Evolutionary conservation across 2,113 vertebrate species (phyloP).

Genomic region (Coregonus clupeaformis): DNA sequence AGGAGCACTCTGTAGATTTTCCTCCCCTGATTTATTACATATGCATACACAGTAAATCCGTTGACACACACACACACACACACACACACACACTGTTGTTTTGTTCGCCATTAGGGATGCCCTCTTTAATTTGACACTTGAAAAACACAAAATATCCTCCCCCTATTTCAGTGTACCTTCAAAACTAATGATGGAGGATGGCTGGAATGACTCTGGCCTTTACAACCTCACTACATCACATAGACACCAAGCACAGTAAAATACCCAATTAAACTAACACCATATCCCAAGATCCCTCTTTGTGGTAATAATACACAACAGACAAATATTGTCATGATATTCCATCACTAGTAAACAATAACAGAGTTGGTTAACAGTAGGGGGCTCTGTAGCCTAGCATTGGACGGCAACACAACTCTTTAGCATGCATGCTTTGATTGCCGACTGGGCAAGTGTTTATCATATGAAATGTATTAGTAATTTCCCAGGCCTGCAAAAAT

Average conservation of each 20-base stretch:
- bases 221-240: not conserved
- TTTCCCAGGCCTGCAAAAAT: constrained; percentile 64
- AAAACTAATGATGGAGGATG: not conserved
- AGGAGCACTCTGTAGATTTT: too few species aligned
- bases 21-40: too few species aligned
- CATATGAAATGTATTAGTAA: constrained; percentile 73
- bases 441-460: constrained; percentile 54
- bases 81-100: not conserved
- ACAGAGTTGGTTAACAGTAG: constrained; percentile 22
- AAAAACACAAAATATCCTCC: too few species aligned
- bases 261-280: too few species aligned
- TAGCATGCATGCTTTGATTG: constrained; percentile 41
- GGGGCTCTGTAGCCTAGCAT: constrained; percentile 54
- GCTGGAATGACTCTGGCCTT: not conserved
- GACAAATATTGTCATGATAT: not conserved
- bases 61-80: not conserved
- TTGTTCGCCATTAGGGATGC: too few species aligned
- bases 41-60: too few species aligned
- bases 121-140: too few species aligned
- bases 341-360: not conserved
- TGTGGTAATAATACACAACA: not conserved
- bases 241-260: not conserved
- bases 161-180: too few species aligned
- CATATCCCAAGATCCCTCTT: too few species aligned
- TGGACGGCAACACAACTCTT: constrained; percentile 29